Evolutionary conservation across 2,113 vertebrate species (phyloP).

Genomic region (Aythya baeri): DNA sequence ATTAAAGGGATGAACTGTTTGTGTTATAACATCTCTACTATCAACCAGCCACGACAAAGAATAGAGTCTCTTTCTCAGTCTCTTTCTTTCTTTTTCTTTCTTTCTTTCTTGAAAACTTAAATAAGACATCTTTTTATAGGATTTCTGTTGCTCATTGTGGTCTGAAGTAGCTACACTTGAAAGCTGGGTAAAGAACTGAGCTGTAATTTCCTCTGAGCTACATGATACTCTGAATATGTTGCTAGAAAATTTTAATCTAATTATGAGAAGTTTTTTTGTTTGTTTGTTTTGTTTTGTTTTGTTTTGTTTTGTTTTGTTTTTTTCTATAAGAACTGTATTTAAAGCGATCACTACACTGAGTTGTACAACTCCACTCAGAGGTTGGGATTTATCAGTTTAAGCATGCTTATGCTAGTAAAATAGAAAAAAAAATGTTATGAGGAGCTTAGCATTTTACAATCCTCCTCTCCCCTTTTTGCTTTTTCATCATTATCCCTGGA

Average conservation of each 20-base stretch:
- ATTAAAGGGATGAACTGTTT: background rate
- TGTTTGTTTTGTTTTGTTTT: too few relatives aligned
- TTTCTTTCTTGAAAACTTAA: background rate
- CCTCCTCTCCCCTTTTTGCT: rapidly evolving
- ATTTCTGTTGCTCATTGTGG: background rate
- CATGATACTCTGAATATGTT: background rate
- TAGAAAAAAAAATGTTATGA: background rate
- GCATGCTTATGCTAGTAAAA: background rate
- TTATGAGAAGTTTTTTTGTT: background rate
- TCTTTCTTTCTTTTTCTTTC: background rate
- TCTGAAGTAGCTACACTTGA: background rate
- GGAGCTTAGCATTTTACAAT: rapidly evolving
- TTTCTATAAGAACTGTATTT: background rate
- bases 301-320: too few relatives aligned
- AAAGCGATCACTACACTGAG: background rate
- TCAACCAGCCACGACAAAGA: rapidly evolving
- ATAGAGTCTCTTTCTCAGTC: background rate
- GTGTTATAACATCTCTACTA: background rate
- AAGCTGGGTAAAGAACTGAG: background rate
- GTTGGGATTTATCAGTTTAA: background rate
- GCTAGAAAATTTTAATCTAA: background rate
- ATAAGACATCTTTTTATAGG: background rate
- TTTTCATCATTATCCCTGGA: background rate
- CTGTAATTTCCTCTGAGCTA: background rate
- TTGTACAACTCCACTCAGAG: background rate